phyloP scores from a whole-genome alignment of 2,888 invertebrate genomes.

The Hartigia nigra region DNA sequence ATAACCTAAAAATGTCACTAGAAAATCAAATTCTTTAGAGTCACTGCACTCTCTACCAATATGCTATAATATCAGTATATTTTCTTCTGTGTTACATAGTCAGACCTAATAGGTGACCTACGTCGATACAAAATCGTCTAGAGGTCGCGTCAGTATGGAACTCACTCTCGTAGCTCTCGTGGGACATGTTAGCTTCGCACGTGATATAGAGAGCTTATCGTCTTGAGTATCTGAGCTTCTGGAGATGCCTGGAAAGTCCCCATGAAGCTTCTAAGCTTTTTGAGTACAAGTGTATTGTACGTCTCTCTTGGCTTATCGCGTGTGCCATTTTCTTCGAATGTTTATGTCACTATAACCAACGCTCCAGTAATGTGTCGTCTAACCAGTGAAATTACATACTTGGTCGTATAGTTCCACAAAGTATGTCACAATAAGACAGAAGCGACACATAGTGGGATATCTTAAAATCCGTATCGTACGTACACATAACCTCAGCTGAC shows the following conservation, averaged over 20 bases:
- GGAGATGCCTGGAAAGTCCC: background rate
- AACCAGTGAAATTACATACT: background rate
- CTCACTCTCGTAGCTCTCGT: conserved; percentile 34
- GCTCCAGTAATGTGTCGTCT: background rate
- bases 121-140: background rate
- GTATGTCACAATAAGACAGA: background rate
- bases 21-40: background rate
- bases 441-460: background rate
- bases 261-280: background rate
- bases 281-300: background rate
- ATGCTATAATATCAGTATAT: background rate
- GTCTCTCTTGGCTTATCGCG: background rate
- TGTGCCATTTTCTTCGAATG: background rate
- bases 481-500: background rate
- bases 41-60: background rate
- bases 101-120: background rate
- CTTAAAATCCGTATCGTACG: background rate
- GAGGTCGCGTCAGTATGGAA: conserved; percentile 11
- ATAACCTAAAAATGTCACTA: background rate
- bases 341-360: background rate
- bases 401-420: background rate
- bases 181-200: conserved; percentile 55
- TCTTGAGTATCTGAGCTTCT: background rate
- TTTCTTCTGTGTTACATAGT: background rate
- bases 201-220: conserved; percentile 38